phyloP scores from a whole-genome alignment of 2,113 vertebrate genomes.

The Irena cyanogastra region DNA sequence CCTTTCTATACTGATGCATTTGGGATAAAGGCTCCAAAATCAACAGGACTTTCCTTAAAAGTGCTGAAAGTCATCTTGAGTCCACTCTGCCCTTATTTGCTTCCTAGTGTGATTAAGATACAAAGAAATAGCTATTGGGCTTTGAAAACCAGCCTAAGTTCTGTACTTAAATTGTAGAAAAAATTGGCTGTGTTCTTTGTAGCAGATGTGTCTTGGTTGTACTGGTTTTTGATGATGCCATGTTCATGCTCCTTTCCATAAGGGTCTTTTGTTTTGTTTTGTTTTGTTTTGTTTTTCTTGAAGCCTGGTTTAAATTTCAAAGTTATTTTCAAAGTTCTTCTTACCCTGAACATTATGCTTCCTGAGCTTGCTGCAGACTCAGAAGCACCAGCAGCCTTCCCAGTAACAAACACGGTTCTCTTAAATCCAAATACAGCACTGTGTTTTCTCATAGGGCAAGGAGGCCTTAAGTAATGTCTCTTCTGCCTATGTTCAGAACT shows the following conservation, averaged over 20 bases:
- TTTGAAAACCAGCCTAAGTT: not conserved
- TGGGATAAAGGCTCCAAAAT: not conserved
- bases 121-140: not conserved
- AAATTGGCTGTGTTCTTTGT: not conserved
- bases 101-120: not conserved
- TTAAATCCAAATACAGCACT: not conserved
- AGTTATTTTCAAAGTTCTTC: not conserved
- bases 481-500: not conserved
- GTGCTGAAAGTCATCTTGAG: not conserved
- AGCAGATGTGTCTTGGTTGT: not conserved
- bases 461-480: not conserved
- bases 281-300: not conserved
- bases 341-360: not conserved
- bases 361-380: not conserved
- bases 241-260: not conserved
- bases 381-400: not conserved
- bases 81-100: not conserved
- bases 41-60: not conserved
- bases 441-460: not conserved
- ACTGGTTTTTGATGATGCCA: not conserved
- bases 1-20: not conserved
- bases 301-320: not conserved
- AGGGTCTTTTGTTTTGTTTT: not conserved
- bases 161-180: not conserved
- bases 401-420: not conserved